Conservation (phyloP, 2,797 vertebrate genomes). For the Pyrocephalus nanus region DNA sequence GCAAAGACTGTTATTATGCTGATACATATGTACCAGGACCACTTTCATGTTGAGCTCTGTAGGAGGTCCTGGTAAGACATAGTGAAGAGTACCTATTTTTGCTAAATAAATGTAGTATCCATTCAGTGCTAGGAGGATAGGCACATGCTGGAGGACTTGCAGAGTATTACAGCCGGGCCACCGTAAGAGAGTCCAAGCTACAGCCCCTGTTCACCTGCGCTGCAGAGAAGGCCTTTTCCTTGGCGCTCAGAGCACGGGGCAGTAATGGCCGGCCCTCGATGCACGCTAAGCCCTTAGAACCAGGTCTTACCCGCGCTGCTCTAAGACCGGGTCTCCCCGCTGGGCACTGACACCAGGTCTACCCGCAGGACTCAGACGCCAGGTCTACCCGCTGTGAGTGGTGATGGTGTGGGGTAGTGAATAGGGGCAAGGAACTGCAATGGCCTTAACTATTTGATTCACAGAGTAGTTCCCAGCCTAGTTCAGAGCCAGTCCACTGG, state of each 20-base stretch:
- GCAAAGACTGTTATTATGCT: background rate
- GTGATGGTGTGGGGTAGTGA: accelerated
- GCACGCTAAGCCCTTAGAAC: too few species aligned
- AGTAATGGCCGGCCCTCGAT: too few species aligned
- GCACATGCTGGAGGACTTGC: background rate
- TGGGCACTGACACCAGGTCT: too few species aligned
- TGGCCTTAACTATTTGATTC: background rate
- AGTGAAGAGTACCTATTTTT: background rate
- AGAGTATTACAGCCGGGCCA: background rate
- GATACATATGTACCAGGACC: background rate
- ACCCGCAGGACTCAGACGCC: too few species aligned
- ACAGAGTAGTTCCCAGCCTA: background rate
- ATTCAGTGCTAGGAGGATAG: background rate
- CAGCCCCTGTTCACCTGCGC: too few species aligned
- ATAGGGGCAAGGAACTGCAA: background rate
- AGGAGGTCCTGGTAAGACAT: background rate
- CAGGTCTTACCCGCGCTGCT: too few species aligned
- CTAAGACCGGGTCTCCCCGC: too few species aligned
- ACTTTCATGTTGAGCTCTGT: background rate
- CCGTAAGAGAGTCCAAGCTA: too few species aligned
- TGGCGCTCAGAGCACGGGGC: too few species aligned
- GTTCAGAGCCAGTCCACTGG: accelerated
- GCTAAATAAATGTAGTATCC: background rate
- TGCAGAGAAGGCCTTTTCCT: too few species aligned
- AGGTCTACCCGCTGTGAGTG: too few species aligned